These are phyloP conservation scores for Pterophyllum scalare DNA, from an alignment of 2,113 vertebrate species.

Conservation along the genomic window DNA sequence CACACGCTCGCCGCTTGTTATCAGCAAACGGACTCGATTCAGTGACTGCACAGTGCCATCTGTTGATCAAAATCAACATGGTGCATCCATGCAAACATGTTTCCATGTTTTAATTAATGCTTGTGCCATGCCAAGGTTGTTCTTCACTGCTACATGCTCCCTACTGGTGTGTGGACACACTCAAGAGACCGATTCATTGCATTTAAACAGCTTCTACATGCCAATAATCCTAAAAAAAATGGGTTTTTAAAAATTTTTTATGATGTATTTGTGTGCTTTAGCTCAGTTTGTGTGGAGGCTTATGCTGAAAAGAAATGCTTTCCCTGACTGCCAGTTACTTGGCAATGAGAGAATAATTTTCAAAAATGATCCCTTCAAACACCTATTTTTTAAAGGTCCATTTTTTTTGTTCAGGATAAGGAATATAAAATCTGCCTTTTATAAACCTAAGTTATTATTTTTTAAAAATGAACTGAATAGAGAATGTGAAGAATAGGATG, in stretches of 20 bases:
- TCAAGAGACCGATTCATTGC: not conserved
- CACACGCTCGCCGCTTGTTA: not conserved
- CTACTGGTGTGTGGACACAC: not conserved
- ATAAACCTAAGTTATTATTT: too few species aligned
- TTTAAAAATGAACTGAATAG: too few species aligned
- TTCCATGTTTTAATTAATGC: not conserved
- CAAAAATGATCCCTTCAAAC: not conserved
- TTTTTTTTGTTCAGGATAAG: not conserved
- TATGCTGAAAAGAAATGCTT: not conserved
- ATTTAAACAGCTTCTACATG: not conserved
- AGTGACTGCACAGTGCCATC: conserved; percentile 73
- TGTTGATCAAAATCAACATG: conserved; percentile 56
- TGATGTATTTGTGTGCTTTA: not conserved
- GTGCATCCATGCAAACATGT: not conserved
- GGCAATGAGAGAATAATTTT: not conserved
- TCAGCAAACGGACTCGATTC: conserved; percentile 14
- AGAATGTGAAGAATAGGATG: too few species aligned
- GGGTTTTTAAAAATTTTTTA: too few species aligned
- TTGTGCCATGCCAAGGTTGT: not conserved
- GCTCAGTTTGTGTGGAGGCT: not conserved
- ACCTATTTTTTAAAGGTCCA: not conserved
- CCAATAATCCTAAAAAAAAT: not conserved
- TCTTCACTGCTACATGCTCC: not conserved
- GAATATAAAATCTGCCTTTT: too few species aligned
- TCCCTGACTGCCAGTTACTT: too few species aligned